phyloP scores from a whole-genome alignment of 2,888 invertebrate genomes.

The Mellilla xanthometata region DNA sequence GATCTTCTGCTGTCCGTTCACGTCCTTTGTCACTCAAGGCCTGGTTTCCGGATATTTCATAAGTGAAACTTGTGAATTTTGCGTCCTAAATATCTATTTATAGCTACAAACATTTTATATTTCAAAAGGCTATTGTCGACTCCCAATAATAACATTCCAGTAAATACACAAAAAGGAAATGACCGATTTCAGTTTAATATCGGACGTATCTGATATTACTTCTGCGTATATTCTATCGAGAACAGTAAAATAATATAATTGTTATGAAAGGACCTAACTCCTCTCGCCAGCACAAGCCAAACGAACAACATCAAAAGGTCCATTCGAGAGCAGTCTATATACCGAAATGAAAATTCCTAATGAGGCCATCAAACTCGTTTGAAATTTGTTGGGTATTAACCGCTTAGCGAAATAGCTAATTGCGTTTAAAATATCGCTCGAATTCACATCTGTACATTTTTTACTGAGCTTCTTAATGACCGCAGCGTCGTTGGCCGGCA shows the following conservation, averaged over 20 bases:
- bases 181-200: background rate
- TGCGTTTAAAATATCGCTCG: constrained; percentile 46
- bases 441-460: constrained; percentile 49
- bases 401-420: constrained; percentile 44
- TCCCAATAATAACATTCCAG: too few species aligned
- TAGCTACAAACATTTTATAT: too few species aligned
- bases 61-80: too few species aligned
- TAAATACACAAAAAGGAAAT: too few species aligned
- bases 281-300: constrained; percentile 16
- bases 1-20: constrained; percentile 10
- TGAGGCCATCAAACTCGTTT: constrained; percentile 41
- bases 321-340: constrained; percentile 28
- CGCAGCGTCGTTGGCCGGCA: constrained; percentile 42
- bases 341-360: constrained; percentile 33
- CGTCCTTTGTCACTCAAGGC: background rate
- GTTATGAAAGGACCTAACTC: constrained; percentile 14
- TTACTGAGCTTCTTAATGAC: constrained; percentile 58
- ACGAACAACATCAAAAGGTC: constrained; percentile 30
- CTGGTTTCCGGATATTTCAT: too few species aligned
- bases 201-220: background rate
- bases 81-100: too few species aligned
- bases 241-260: constrained; percentile 8
- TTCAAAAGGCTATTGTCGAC: too few species aligned
- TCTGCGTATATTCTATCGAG: background rate
- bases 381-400: constrained; percentile 39